Evolutionary conservation across 37 sponge, comb jelly and placozoan genomes (phyloP), one percentile per base, ranked within the genome.

Genomic region (Mnemiopsis leidyi): DNA sequence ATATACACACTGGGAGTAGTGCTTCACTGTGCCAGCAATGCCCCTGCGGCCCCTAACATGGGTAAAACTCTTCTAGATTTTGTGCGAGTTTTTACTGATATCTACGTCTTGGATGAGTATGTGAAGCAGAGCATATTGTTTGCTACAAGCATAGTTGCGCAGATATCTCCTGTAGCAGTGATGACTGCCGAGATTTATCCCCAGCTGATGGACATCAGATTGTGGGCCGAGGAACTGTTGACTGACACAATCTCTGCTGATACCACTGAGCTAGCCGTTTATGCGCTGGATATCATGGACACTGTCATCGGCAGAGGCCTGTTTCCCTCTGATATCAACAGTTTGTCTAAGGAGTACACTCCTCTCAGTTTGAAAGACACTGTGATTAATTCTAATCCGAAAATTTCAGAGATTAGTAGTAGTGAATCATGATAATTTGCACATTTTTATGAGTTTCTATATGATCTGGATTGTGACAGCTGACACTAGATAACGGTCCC

Each of bases 101-200:
- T 38, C 48, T 85, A 40, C 23, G 61, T 85, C 28, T 25, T 85
- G 90, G 90, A 85, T 25, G 90, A 85, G 90, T 85, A 85, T 40
- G 90, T 85, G 2, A 85, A 85, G 23, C 90, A 85, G 48, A 24
- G n/a, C 29, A 85, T 85, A 18, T 26, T 85, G 48, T 85, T 85
- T 26, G 24, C 90, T 16, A n/a, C 90, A 25, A 85, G 90, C 30
- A 85, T 85, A 85, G 90, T 85, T 1, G 90, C 90, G 38, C 90
- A 85, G 61, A 85, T 85, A 85, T 85, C 90, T 26, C 90, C 90
- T 7, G 90, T 26, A 23, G 61, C 61, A 23, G 90, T 33, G 3
- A 85, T 85, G 90, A 85, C 90, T 5, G 90, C 90, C 0, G 90
- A 85, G 48, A 85, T 85, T n/a, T 85, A 85, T 28, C 90, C 90